phyloP scores from a whole-genome alignment of 35 echinoderm and acorn worm species.

The Chiridota heheva region DNA sequence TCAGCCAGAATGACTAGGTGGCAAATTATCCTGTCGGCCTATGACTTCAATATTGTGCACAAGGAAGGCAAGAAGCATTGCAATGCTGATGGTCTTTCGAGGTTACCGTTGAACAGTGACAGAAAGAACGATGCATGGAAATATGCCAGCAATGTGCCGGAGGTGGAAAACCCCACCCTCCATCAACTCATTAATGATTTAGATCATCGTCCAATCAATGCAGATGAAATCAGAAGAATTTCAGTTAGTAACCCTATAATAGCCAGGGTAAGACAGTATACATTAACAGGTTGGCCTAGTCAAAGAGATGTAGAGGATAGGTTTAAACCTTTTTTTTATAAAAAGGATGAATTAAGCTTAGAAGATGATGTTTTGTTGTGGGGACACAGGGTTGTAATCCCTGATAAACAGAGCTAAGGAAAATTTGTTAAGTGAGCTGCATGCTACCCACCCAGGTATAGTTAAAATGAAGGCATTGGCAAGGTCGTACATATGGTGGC shows the following conservation, averaged over 20 bases:
- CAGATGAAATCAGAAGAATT: not conserved
- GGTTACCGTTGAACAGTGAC: conserved; percentile 2
- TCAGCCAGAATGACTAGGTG: conserved; percentile 54
- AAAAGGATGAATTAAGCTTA: conserved; percentile 23
- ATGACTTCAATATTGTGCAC: conserved; percentile 40
- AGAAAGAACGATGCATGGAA: not conserved
- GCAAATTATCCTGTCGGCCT: conserved; percentile 52
- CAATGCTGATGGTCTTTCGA: conserved; percentile 40
- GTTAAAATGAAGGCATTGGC: conserved; percentile 24
- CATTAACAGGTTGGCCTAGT: conserved; percentile 36
- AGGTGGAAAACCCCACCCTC: not conserved
- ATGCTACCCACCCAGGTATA: conserved; percentile 61
- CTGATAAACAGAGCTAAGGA: conserved; percentile 27
- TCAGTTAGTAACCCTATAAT: conserved; percentile 12
- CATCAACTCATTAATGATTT: not conserved
- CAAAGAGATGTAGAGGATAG: not conserved
- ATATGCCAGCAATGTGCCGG: not conserved
- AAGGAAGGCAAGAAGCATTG: conserved; percentile 32
- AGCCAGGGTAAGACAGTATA: conserved; percentile 31
- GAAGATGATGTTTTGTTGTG: conserved; percentile 39
- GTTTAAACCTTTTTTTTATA: conserved; percentile 9
- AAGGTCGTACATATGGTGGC: conserved; percentile 46
- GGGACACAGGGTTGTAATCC: conserved; percentile 64
- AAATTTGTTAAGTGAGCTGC: conserved; percentile 37
- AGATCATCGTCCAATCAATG: not conserved